Evolutionary conservation across 1,140 invertebrate species (phyloP), one percentile per base, ranked within the genome.

Genomic region (Melanaphis sacchari): DNA sequence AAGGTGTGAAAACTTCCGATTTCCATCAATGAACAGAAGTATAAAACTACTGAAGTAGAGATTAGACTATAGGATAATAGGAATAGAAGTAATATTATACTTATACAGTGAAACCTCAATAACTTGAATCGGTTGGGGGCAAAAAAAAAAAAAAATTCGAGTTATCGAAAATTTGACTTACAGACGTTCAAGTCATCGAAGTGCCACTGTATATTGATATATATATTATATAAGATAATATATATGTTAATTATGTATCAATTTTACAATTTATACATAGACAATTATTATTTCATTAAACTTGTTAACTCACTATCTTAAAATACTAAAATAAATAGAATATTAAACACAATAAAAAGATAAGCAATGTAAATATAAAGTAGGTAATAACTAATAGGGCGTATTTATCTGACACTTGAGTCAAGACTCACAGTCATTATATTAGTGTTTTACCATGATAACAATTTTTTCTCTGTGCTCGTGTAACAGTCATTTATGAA

Each of bases 341-440:
- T 5, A 52, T 52, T 52, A 52, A 52, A 82, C 40, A 31, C 3
- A 41, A n/a, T 85, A 31, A 41, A 85, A 85, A 89, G 88, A 89
- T 89, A 89, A 54, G 54, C 36, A 52, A 18, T 85, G 84, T 36
- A 89, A 38, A 38, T 89, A 89, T 52, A n/a, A n/a, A n/a, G 1
- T 52, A 52, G 38, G 21, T 89, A 38, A 2, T 89, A 38, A 0
- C 9, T 54, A 52, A 89, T 54, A 52, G 9, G 31, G 43, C 26
- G n/a, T 85, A 85, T 52, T 89, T 89, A 54, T 54, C 49, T 38
- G 22, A 52, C 46, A 89, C 88, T 89, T 1, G 36, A 89, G 85
- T 84, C 82, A 41, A 54, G 22, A 54, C 38, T 84, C 24, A 41
- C 41, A 84, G 38, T 84, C 38, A 89, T 89, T 84, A 43, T 43